Conservation (phyloP, 2,113 vertebrate genomes). For the Ancistrus triradiatus region DNA sequence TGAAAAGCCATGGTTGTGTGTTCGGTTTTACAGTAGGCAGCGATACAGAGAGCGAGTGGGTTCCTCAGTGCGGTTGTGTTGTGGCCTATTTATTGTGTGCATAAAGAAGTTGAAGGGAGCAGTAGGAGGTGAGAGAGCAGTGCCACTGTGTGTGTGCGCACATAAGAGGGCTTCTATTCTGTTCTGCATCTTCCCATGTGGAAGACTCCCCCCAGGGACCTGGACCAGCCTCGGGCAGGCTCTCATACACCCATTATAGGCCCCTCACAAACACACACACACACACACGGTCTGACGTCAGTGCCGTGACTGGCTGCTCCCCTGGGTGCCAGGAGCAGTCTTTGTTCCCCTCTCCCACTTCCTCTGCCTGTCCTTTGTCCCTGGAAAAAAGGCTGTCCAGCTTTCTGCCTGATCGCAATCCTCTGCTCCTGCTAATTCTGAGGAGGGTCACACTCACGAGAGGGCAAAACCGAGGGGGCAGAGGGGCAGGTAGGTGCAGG, state of each 20-base stretch:
- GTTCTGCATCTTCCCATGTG: conserved; percentile 60
- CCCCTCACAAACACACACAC: conserved; percentile 49
- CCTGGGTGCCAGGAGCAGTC: conserved; percentile 85
- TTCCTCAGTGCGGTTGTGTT: too few relatives aligned
- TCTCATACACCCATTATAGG: conserved; percentile 90
- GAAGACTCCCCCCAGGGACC: conserved; percentile 72
- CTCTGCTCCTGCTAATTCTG: conserved; percentile 61
- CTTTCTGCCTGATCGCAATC: conserved; percentile 77
- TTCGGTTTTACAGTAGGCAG: too few relatives aligned
- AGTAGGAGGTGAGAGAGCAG: conserved; percentile 25
- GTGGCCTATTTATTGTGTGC: conserved; percentile 37
- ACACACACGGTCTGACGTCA: conserved; percentile 79
- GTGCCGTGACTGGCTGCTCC: conserved; percentile 88
- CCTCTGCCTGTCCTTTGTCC: conserved; percentile 74
- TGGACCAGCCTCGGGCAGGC: conserved; percentile 91
- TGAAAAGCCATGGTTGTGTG: too few relatives aligned
- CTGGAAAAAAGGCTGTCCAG: conserved; percentile 74
- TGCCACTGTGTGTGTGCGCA: conserved; percentile 21
- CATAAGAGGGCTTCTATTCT: conserved; percentile 42
- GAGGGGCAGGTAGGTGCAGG: background rate
- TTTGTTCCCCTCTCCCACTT: conserved; percentile 77
- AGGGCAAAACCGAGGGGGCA: background rate
- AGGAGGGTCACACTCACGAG: conserved; percentile 39
- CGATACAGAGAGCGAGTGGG: too few relatives aligned
- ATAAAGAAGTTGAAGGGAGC: conserved; percentile 29